phyloP scores from a whole-genome alignment of 1,140 invertebrate genomes.

The Stegodyphus mimosarum region DNA sequence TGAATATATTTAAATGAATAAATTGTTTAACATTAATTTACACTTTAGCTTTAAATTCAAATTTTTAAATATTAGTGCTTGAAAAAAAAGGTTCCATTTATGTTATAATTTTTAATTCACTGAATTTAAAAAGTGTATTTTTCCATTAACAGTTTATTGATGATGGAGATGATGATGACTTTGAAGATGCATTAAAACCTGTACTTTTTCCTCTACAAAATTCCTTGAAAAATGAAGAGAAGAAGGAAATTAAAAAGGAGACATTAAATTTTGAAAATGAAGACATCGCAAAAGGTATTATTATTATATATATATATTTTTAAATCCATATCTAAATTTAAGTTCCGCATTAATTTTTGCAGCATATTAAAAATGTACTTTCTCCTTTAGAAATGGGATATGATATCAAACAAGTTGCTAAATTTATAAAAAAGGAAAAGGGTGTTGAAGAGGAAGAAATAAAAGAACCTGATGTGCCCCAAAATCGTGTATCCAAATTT shows the following conservation, averaged over 20 bases:
- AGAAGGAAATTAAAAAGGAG: neutral
- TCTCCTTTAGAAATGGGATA: neutral
- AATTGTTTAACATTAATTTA: no score
- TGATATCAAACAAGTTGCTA: neutral
- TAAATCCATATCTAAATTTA: neutral
- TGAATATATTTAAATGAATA: no score
- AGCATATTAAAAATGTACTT: neutral
- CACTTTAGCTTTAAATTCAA: no score
- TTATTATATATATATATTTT: neutral
- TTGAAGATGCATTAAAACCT: neutral
- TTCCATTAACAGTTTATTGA: neutral
- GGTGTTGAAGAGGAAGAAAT: neutral
- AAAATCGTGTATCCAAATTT: no score
- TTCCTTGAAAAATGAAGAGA: neutral
- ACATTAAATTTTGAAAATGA: neutral
- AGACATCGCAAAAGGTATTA: neutral
- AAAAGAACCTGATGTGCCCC: no score
- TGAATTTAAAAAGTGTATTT: no score
- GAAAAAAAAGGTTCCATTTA: no score
- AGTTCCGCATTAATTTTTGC: neutral
- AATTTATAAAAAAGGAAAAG: constrained; percentile 1
- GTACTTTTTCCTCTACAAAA: neutral
- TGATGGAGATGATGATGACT: neutral
- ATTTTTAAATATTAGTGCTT: no score
- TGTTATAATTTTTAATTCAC: no score